Evolutionary conservation across 2,888 invertebrate genomes (phyloP).

Genomic region (Amphimallon solstitiale): DNA sequence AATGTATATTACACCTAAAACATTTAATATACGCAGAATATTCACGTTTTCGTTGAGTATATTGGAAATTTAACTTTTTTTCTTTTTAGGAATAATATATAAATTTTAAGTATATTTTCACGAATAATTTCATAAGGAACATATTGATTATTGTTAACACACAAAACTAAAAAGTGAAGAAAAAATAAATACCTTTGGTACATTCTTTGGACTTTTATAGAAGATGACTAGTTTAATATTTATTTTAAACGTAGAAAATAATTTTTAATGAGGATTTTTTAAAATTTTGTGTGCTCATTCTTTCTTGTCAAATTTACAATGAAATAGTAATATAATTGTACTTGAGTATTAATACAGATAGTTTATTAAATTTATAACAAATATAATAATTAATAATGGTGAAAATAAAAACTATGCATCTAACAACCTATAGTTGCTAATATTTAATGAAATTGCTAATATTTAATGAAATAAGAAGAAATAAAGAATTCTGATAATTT

Average conservation of each 20-base stretch:
- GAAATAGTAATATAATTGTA: no score
- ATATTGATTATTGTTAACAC: background rate
- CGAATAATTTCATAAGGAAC: constrained; percentile 12
- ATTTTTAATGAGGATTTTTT: no score
- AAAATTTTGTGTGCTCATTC: no score
- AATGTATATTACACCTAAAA: no score
- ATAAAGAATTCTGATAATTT: constrained; percentile 2
- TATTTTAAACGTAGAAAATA: background rate
- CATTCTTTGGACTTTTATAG: background rate
- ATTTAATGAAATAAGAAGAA: constrained; percentile 18
- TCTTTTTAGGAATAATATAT: no score
- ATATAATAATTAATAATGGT: constrained; percentile 8
- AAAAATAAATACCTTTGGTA: constrained; percentile 15
- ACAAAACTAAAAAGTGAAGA: background rate
- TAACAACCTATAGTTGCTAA: constrained; percentile 12
- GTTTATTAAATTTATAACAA: no score
- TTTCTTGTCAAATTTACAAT: no score
- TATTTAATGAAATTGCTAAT: constrained; percentile 14
- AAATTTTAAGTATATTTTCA: constrained; percentile 13
- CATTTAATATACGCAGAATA: no score
- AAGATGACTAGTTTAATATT: background rate
- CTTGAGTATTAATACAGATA: no score
- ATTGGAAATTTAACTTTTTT: no score
- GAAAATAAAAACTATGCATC: constrained; percentile 9
- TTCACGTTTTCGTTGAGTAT: no score